Conservation (phyloP, 2,113 vertebrate species). For the Cacatua alba region DNA sequence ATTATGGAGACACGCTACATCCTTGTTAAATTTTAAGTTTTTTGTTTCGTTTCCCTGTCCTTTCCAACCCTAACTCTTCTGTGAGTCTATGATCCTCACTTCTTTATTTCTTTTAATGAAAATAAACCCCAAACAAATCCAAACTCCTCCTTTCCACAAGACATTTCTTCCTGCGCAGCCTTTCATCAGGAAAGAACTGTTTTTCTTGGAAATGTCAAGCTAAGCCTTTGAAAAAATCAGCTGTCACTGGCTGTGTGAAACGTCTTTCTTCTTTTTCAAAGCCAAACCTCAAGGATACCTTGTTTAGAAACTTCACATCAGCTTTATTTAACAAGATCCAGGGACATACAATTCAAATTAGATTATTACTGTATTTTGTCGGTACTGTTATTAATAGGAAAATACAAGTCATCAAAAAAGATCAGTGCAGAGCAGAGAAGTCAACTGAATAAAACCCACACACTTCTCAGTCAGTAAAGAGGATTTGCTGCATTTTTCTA, state of each 20-base stretch:
- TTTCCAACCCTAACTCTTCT: background rate
- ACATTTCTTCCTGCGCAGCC: constrained; percentile 30
- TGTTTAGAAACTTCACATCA: constrained; percentile 30
- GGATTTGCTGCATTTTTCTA: background rate
- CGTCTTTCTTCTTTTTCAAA: constrained; percentile 19
- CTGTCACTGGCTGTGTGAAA: constrained; percentile 21
- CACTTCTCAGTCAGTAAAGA: accelerated
- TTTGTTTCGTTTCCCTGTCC: background rate
- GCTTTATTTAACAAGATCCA: constrained; percentile 20
- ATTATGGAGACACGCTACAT: background rate
- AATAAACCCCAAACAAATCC: constrained; percentile 1
- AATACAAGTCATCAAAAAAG: background rate
- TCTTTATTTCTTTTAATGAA: background rate
- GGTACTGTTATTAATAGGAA: background rate
- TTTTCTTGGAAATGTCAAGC: constrained; percentile 49
- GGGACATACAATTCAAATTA: background rate
- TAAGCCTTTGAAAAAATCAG: constrained; percentile 56
- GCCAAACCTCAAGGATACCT: constrained; percentile 1
- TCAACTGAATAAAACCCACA: background rate
- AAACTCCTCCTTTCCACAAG: background rate
- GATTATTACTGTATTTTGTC: background rate
- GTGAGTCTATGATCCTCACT: background rate
- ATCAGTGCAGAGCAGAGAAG: background rate
- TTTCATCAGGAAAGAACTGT: constrained; percentile 46
- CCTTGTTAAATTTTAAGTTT: constrained; percentile 17